Conservation (phyloP, 2,888 invertebrate genomes). For the Himalopsyche kuldschensis region DNA sequence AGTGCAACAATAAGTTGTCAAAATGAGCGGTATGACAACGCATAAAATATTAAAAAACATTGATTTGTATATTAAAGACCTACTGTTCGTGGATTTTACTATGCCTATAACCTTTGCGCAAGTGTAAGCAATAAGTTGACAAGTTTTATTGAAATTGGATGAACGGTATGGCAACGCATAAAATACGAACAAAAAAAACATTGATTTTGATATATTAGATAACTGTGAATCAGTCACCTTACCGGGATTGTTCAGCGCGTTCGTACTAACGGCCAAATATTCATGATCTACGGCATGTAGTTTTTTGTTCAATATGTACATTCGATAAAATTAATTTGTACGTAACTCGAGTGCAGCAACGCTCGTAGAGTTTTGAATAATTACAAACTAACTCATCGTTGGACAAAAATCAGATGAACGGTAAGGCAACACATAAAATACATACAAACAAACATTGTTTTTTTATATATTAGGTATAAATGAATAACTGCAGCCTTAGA, state of each 20-base stretch:
- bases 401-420: neutral
- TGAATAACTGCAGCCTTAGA: too few relatives aligned
- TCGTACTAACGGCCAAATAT: neutral
- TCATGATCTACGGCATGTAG: neutral
- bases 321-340: neutral
- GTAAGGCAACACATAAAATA: too few relatives aligned
- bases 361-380: neutral
- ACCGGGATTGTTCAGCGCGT: neutral
- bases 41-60: too few relatives aligned
- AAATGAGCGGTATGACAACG: too few relatives aligned
- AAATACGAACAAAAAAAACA: slow-evolving; percentile 20
- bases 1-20: too few relatives aligned
- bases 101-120: too few relatives aligned
- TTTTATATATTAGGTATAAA: too few relatives aligned
- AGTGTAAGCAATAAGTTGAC: too few relatives aligned
- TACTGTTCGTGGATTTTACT: too few relatives aligned
- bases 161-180: slow-evolving; percentile 12
- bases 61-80: too few relatives aligned
- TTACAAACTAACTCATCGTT: neutral
- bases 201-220: too few relatives aligned
- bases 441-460: too few relatives aligned
- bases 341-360: neutral
- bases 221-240: neutral
- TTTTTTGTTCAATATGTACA: neutral
- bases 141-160: slow-evolving; percentile 3